Base-by-base conservation (phyloP, 2,888 invertebrate genomes). In the Eulithis prunata region DNA sequence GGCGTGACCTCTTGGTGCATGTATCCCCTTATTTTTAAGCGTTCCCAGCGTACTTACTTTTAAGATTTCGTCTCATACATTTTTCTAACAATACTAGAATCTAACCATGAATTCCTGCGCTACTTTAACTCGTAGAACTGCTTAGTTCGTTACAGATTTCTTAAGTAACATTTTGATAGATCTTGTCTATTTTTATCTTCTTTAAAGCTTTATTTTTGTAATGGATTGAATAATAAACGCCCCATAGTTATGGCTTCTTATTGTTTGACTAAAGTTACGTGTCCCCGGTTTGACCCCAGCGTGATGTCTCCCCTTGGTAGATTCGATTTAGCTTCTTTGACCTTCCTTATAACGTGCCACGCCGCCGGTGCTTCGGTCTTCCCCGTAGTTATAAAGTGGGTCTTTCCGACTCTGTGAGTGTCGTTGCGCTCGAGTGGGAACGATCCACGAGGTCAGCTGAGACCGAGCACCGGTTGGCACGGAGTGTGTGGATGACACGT, bases 1-100 rank as follows among this genome's bases (percentile, higher is more conserved):
- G 93, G 93, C 93, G 93, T 93, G 93, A 91, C 93, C 85, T 93
- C 93, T 93, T 93, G 93, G 93, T 89, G 93, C 93, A 93, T 93
- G 93, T 80, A 83, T 88, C 87, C 58, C 62, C 79, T 81, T 86
- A 88, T 81, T 77, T 75, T 83, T 86, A 88, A 86, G 86, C 82
- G 81, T 85, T 77, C 77, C 79, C 77, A 79, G 79, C 80, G 79
- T 81, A 82, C 73, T 72, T 77, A 76, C 71, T 77, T 59, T 69
- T 75, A 81, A 62, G 68, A 78, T 79, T 72, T 79, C 78, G 74
- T 75, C 73, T 76, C 77, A 69, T 83, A 73, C 77, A 77, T 80
- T 82, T 71, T 78, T 79, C 67, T 74, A 65, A 73, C 32, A 70
- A 75, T 78, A 63, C 41, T 41, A 71, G 68, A 78, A 67, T 79